phyloP scores from a whole-genome alignment of 2,113 vertebrate species.

The Oriolus oriolus region DNA sequence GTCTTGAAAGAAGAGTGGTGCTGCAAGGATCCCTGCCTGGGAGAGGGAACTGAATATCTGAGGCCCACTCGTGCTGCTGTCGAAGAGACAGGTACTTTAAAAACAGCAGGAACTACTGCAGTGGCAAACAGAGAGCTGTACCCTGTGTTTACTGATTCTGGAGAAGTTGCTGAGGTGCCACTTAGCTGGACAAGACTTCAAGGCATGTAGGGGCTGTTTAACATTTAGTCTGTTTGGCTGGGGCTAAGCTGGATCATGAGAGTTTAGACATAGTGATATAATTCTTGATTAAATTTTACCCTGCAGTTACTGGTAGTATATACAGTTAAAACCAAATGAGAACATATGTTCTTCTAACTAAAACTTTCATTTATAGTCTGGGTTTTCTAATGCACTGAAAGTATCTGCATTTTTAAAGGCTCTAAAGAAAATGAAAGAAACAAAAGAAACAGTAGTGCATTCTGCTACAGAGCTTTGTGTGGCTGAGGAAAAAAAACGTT shows the following conservation, averaged over 20 bases:
- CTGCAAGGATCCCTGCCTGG: not conserved
- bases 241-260: not conserved
- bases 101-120: not conserved
- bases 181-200: not conserved
- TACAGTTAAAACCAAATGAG: not conserved
- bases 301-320: not conserved
- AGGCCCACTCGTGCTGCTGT: not conserved
- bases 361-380: not conserved
- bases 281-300: conserved; percentile 19
- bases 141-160: not conserved
- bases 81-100: not conserved
- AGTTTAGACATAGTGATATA: not conserved
- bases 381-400: not conserved
- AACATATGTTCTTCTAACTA: not conserved
- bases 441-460: not conserved
- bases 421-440: not conserved
- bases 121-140: not conserved
- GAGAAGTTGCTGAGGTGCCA: not conserved
- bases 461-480: not conserved
- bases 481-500: not conserved
- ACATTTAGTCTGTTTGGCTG: not conserved
- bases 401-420: not conserved
- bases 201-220: not conserved
- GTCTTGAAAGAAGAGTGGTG: not conserved
- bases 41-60: not conserved